A percentile compares a stretch with the other conserved stretches of the same genome.
Evolutionary conservation across 2,888 invertebrate genomes (phyloP).

Genomic region (Selenia dentaria): DNA sequence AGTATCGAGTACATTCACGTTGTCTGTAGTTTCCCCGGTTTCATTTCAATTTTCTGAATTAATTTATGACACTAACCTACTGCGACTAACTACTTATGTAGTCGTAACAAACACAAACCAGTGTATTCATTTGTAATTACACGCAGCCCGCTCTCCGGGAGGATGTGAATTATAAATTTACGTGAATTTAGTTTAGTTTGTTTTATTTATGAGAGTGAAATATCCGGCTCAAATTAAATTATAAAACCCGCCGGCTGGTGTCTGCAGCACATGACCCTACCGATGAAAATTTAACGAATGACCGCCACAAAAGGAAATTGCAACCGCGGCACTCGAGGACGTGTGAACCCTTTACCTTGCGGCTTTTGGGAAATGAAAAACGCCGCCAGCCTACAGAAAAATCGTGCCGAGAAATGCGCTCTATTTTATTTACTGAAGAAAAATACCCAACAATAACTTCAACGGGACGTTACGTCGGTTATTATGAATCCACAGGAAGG

Average conservation of each 20-base stretch:
- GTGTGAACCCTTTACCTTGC: constrained; percentile 58
- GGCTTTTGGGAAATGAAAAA: constrained; percentile 49
- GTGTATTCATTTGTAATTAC: constrained; percentile 36
- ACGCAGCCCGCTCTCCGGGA: constrained; percentile 39
- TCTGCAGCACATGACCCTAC: constrained; percentile 54
- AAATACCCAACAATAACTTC: constrained; percentile 30
- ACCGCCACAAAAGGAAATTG: constrained; percentile 69
- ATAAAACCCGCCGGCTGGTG: constrained; percentile 46
- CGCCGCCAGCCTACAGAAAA: constrained; percentile 40
- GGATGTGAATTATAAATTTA: constrained; percentile 50
- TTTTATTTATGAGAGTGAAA: constrained; percentile 59
- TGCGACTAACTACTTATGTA: not conserved
- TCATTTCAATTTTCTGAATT: too few species aligned
- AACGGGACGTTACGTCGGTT: constrained; percentile 23
- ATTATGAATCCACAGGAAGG: constrained; percentile 38
- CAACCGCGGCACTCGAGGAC: constrained; percentile 48
- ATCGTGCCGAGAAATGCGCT: constrained; percentile 27
- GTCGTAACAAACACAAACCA: constrained; percentile 29
- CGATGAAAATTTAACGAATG: constrained; percentile 72
- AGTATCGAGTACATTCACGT: too few species aligned
- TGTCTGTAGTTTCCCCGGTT: too few species aligned
- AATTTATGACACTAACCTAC: too few species aligned
- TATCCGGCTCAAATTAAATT: constrained; percentile 60
- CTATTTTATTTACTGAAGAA: constrained; percentile 38
- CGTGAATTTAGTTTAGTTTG: constrained; percentile 53